phyloP scores from a whole-genome alignment of 2,113 vertebrate species.

The Craseonycteris thonglongyai region DNA sequence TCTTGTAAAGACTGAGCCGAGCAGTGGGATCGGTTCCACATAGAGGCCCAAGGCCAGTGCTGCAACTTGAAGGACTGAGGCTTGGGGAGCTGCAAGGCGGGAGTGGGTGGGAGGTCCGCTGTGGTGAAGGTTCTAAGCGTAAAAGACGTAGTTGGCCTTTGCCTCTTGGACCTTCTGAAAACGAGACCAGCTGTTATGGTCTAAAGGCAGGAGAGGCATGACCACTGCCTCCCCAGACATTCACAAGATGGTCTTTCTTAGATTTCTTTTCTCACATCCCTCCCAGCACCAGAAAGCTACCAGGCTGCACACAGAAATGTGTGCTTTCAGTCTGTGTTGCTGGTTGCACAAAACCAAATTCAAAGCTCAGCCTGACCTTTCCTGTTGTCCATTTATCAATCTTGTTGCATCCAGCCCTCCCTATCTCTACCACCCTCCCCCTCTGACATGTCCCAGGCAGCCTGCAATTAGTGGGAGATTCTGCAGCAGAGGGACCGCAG shows the following conservation, averaged over 20 bases:
- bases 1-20: constrained; percentile 61
- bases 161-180: not conserved
- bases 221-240: not conserved
- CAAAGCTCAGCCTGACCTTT: not conserved
- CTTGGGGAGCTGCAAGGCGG: not conserved
- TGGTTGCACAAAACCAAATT: not conserved
- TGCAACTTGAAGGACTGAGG: constrained; percentile 39
- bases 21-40: constrained; percentile 24
- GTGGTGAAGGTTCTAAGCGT: not conserved
- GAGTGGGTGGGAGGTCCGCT: not conserved
- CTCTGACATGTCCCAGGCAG: not conserved
- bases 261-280: not conserved
- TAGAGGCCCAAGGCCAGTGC: constrained; percentile 14
- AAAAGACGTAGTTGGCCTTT: not conserved
- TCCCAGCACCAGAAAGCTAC: not conserved
- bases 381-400: not conserved
- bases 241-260: not conserved
- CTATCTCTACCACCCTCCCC: not conserved
- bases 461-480: not conserved
- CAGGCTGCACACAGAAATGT: not conserved
- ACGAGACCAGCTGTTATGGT: not conserved
- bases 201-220: not conserved
- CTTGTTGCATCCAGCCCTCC: not conserved
- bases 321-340: not conserved
- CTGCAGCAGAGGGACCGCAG: not conserved